phyloP scores from a whole-genome alignment of 2,113 vertebrate species.

The Gnathonemus echidnorhynchus region DNA sequence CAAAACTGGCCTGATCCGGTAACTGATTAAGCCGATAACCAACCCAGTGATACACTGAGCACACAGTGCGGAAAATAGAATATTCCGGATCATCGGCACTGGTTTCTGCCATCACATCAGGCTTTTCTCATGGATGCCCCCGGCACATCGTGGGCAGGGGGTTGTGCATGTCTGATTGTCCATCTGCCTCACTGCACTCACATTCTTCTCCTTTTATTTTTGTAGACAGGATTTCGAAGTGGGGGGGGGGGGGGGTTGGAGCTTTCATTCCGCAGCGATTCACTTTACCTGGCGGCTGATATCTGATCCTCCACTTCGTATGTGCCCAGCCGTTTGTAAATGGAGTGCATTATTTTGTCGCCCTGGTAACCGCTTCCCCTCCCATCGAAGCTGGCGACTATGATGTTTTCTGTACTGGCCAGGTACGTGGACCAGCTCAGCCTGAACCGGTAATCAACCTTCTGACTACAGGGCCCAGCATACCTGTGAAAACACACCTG shows the following conservation, averaged over 20 bases:
- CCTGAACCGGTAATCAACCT: slow-evolving; percentile 64
- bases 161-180: not conserved
- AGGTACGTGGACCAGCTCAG: slow-evolving; percentile 85
- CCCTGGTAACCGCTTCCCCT: slow-evolving; percentile 96
- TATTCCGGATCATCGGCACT: not conserved
- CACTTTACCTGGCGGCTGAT: slow-evolving; percentile 69
- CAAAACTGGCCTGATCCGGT: not conserved
- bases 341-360: slow-evolving; percentile 82
- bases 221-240: not conserved
- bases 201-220: not conserved
- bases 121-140: not conserved
- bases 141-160: not conserved
- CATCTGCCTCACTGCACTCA: not conserved
- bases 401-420: slow-evolving; percentile 84
- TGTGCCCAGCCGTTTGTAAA: slow-evolving; percentile 83
- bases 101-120: not conserved
- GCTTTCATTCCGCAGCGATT: not conserved
- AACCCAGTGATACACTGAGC: not conserved
- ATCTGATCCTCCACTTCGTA: slow-evolving; percentile 97
- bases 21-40: not conserved
- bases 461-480: slow-evolving; percentile 91
- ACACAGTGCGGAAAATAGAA: not conserved
- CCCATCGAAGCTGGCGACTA: slow-evolving; percentile 93
- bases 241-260: not conserved
- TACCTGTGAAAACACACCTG: slow-evolving; percentile 62